Evolutionary conservation across 1,140 invertebrate genomes (phyloP), one percentile per base, ranked within the genome.

Genomic region (Brachionus angularis): DNA sequence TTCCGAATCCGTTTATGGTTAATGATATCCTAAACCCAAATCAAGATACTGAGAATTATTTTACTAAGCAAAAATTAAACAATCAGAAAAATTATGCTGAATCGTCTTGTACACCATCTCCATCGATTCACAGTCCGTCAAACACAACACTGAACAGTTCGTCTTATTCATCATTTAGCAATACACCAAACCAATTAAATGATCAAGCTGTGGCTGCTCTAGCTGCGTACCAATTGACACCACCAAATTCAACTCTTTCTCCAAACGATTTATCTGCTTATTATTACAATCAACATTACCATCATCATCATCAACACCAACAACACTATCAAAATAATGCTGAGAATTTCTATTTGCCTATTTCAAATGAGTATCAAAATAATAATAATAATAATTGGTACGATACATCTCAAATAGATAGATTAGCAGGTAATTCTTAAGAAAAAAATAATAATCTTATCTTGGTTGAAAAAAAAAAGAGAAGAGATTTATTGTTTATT

Each of bases 221-320:
- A n/a, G n/a, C n/a, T 25, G 47, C 47, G 33, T 58, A 58, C 21
- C 53, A 58, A 36, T 34, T 58, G 12, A 39, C 53, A 7, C 53
- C 53, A 23, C 53, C 53, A 10, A 42, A 36, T 23, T 29, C 53
- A 1, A 58, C 23, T 23, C 36, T 58, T 8, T 58, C 53, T 21
- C 53, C 53, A 25, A 39, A 31, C 4, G 33, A 58, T 5, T 36
- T 58, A 5, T 23, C 53, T 8, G 53, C 53, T 18, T 58, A 42
- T n/a, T n/a, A n/a, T 23, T 58, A 64, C 61, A 64, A 64, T 44
- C 61, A 64, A 25, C 42, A 70, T 36, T 31, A 70, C 29, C 18
- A 70, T 50, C 78, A 96, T 10, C 1, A 12, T 39, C 53, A 53
- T n/a, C n/a, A n/a, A n/a, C n/a, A 64, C 61, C 46, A 64, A 27